Base-by-base conservation (phyloP, 2,113 vertebrate species). In the Carassius gibelio region DNA sequence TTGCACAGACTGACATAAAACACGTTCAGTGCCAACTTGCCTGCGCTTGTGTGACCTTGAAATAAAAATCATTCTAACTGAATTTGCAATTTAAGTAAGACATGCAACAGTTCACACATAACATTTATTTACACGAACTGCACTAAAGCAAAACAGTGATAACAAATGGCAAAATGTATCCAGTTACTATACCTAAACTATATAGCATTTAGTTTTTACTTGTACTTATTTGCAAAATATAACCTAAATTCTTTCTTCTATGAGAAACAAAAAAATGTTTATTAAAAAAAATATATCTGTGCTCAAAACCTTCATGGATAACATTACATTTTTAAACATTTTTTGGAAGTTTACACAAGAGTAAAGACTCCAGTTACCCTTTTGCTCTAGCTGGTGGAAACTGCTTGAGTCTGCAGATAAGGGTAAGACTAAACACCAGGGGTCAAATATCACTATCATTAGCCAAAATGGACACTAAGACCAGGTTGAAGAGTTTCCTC, bases 341-440 rank as follows among this genome's bases (percentile, higher is more conserved):
- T 71, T 69, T 42, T 71, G 15, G 1, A 42, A 19, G 36, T 38
- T 34, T 19, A 15, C 2, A 45, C 6, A 42, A 15, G 42, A 15
- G 21, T 45, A n/a, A 81, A 81, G 21, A 5, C 17, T 61, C 4
- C 15, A 14, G 55, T 79, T 79, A 79, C n/a, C 61, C 61, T 68
- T 81, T 68, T 42, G 38, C n/a, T 50, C 13, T 26, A 81, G 79
- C 30, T 26, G 11, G 57, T 66, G 52, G 55, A 75, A 75, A 74
- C 36, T 62, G 66, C 69, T 75, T 6, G 57, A 75, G 71, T 48
- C 34, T 42, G 34, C 72, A 61, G 21, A 75, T 62, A 8, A 38
- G 30, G 17, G 30, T n/a, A 72, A 83, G 64, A 83, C 26, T 48
- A 86, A 66, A 86, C 61, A 17, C 38, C 26, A 42, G 72, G 17